Evolutionary conservation across 2,113 vertebrate genomes (phyloP), one percentile per base, ranked within the genome.

Genomic region (Caranx melampygus): DNA sequence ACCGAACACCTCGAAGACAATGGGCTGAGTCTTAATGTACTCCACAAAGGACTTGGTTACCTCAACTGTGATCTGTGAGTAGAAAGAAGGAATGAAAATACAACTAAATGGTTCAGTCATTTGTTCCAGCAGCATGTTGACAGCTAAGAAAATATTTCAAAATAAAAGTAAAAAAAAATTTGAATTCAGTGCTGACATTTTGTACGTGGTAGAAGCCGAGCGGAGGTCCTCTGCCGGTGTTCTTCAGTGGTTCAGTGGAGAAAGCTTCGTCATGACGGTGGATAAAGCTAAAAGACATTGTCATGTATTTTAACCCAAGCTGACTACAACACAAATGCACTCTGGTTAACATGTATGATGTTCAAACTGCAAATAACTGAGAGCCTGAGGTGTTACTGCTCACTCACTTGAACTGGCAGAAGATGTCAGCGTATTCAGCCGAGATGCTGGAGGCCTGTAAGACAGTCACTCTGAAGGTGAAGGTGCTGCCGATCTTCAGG

Each of bases 371-470:
- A 35, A 54, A 55, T 14, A 59, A 55, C 21, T 59, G 55, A 42
- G 20, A 40, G 37, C 37, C 54, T 3, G 2, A 58, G 6, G 42
- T 31, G 45, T 42, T 33, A 6, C n/a, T 21, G 35, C 31, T 70
- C 51, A 91, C 95, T 94, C 83, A 99, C 98, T 99, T 99, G 91
- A 99, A 99, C 93, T 99, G 98, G 93, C 98, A 99, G 95, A 99
- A 99, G 93, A 99, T 99, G 91, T 99, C 98, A 0, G 98, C 97
- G 0, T 99, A 99, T 94, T 99, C 98, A 0, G 97, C 97, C 0
- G 98, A 99, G 92, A 99, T 99, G 93, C 98, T 99, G 83, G 97
- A 99, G 0, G 98, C 98, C 92, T 99, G 98, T 54, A 99, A 91
- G 67, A 99, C 98, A 0, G 98, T 99, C 91, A 99, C 98, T 0